phyloP scores from a whole-genome alignment of 2,888 invertebrate species.

The Agriotes lineatus region DNA sequence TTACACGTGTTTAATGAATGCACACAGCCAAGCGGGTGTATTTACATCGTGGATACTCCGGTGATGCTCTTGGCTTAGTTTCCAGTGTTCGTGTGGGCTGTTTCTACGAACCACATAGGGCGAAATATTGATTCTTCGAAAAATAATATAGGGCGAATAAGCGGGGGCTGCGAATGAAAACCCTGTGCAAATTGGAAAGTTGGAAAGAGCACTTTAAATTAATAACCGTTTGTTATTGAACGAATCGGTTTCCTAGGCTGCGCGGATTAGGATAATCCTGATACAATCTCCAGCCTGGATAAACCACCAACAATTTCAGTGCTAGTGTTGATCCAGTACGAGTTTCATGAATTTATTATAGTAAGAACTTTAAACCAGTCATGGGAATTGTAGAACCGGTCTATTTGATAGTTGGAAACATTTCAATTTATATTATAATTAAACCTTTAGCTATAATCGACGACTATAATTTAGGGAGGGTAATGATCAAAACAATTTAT shows the following conservation, averaged over 20 bases:
- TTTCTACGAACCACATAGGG: background rate
- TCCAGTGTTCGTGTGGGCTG: background rate
- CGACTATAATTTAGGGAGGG: too few relatives aligned
- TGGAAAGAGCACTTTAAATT: slow-evolving; percentile 10
- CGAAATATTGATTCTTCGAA: slow-evolving; percentile 1
- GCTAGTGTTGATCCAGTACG: background rate
- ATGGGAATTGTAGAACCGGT: too few relatives aligned
- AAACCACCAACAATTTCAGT: background rate
- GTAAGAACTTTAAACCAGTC: too few relatives aligned
- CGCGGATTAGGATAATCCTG: background rate
- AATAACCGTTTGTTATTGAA: slow-evolving; percentile 14
- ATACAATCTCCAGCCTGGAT: background rate
- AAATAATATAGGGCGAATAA: too few relatives aligned
- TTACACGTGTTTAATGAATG: background rate
- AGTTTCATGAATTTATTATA: too few relatives aligned
- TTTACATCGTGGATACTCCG: too few relatives aligned
- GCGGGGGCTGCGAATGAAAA: background rate
- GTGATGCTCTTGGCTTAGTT: too few relatives aligned
- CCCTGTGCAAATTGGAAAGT: background rate
- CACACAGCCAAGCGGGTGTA: background rate
- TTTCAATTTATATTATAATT: too few relatives aligned
- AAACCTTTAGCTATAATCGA: too few relatives aligned
- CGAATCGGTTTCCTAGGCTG: background rate
- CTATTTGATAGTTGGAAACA: too few relatives aligned
- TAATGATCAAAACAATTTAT: too few relatives aligned